Evolutionary conservation across 2,888 invertebrate species (phyloP), one percentile per base, ranked within the genome.

Genomic region (Nasonia oneida): DNA sequence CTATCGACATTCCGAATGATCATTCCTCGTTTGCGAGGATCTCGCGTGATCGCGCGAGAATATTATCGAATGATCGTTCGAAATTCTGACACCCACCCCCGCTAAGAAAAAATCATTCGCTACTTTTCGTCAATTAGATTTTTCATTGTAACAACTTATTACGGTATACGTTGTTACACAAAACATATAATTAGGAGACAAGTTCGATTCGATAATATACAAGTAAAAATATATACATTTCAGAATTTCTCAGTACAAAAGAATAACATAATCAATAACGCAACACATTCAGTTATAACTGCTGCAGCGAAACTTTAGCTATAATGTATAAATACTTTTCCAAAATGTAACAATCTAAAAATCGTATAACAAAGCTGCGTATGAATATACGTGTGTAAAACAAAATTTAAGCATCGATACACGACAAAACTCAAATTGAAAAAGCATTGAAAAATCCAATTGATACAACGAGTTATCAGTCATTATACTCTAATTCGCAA

Each of bases 361-460:
- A 37, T 37, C 37, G 3, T 37, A 37, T 37, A 37, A 37, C 37
- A 37, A 37, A 37, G 37, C 37, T 37, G 37, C 37, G 37, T 37
- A 37, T 29, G 1, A 4, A 37, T 37, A 37, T 37, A 37, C 37
- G 37, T 4, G 37, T 37, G 37, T 37, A 5, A 37, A 37, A 37
- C 37, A 50, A 81, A 23, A 53, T 53, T 71, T 1, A 80, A 57
- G 33, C 75, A 50, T 42, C 42, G 47, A 12, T 47, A 12, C 47
- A 10, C 47, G 47, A 12, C 47, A 12, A 12, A 12, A 12, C 10
- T 12, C 10, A 12, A 10, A 47, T 12, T 47, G 12, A 2, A 2
- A 12, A 47, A 47, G 12, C 18, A 15, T 23, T 85, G 85, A 85
- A 85, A 82, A 81, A 85, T 85, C 85, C 78, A 85, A 85, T 85